A percentile compares a stretch with the other conserved stretches of the same genome.
Conservation (phyloP, 2,888 invertebrate genomes). For the Scotopteryx bipunctaria region DNA sequence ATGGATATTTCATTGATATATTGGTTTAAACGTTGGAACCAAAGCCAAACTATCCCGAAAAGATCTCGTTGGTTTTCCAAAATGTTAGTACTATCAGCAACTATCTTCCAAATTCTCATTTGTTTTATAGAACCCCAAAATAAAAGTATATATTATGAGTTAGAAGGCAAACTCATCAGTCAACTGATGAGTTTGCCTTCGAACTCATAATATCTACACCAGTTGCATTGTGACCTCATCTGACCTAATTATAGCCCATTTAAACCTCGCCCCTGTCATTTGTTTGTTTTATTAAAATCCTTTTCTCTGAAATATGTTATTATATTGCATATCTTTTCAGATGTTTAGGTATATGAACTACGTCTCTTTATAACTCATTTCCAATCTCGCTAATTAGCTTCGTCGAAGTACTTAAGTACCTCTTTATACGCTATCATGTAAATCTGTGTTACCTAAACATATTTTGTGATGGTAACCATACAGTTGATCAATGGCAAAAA, state of each 20-base stretch:
- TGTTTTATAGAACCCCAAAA: too few species aligned
- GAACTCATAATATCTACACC: conserved; percentile 2
- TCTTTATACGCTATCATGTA: neutral
- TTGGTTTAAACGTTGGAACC: neutral
- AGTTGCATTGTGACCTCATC: neutral
- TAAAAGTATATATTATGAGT: too few species aligned
- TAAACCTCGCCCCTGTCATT: neutral
- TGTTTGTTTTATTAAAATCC: neutral
- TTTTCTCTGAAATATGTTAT: neutral
- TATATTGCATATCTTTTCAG: neutral
- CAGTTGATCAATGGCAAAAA: too few species aligned
- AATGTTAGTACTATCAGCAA: too few species aligned
- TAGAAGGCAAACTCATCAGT: too few species aligned
- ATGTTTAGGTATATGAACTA: too few species aligned
- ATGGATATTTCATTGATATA: neutral
- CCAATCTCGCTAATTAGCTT: neutral
- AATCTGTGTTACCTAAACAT: too few species aligned
- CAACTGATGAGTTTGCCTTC: neutral
- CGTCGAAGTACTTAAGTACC: too few species aligned
- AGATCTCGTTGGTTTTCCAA: neutral
- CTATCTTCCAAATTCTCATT: too few species aligned
- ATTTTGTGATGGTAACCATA: too few species aligned
- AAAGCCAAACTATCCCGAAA: neutral
- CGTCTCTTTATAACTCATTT: too few species aligned
- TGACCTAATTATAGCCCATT: neutral